Percentiles rank a stretch among this genome's conserved stretches.
phyloP scores from a whole-genome alignment of 2,888 invertebrate species.

The Ceramica pisi region DNA sequence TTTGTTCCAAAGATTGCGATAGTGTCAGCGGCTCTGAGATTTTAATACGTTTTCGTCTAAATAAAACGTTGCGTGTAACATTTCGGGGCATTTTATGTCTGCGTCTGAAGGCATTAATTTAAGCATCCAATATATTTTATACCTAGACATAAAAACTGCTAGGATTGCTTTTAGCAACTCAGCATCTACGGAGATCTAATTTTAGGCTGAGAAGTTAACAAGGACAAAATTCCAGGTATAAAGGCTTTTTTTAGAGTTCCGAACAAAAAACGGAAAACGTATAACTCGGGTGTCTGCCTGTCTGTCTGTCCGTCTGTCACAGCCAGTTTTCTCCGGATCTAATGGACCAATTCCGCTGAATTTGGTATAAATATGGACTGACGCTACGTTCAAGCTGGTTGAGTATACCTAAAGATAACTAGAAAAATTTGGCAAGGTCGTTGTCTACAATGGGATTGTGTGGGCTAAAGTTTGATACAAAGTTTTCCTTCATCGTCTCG shows the following conservation, averaged over 20 bases:
- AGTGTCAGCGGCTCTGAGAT: slow-evolving; percentile 33
- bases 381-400: background rate
- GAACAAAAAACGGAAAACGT: too few species aligned
- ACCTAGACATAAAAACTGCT: slow-evolving; percentile 15
- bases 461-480: background rate
- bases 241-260: background rate
- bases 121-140: slow-evolving; percentile 30
- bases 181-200: background rate
- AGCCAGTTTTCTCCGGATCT: too few species aligned
- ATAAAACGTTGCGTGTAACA: slow-evolving; percentile 26
- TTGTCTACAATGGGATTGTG: background rate
- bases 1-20: slow-evolving; percentile 32
- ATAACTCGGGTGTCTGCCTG: too few species aligned
- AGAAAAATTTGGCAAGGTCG: background rate
- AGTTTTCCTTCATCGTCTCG: too few species aligned
- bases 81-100: slow-evolving; percentile 10
- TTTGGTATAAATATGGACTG: too few species aligned
- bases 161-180: slow-evolving; percentile 4
- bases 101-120: slow-evolving; percentile 33
- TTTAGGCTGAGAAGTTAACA: background rate
- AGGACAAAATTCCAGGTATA: background rate
- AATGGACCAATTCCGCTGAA: too few species aligned
- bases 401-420: background rate
- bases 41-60: slow-evolving; percentile 39
- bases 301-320: too few species aligned